Conservation (phyloP, 2,888 invertebrate genomes). For the Eupithecia exiguata region DNA sequence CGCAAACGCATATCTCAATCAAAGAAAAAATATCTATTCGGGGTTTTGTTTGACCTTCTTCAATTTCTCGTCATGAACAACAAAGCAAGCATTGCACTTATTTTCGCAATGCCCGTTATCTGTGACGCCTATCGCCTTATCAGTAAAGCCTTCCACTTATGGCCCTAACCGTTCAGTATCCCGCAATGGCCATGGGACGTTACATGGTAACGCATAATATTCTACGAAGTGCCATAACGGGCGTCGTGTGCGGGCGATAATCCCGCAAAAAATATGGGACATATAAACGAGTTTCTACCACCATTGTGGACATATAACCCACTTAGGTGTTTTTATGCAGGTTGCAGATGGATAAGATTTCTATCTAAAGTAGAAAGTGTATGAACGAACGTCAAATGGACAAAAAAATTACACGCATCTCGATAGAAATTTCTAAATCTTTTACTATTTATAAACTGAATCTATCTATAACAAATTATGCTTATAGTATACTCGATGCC, state of each 20-base stretch:
- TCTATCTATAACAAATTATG: constrained; percentile 2
- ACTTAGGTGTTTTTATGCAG: not conserved
- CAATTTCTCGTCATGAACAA: not conserved
- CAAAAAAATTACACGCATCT: not conserved
- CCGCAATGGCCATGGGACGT: constrained; percentile 42
- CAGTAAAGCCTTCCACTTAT: constrained; percentile 44
- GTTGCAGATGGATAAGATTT: constrained; percentile 8
- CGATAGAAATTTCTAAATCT: not conserved
- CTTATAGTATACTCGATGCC: constrained; percentile 49
- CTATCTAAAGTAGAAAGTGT: not conserved
- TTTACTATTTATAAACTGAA: not conserved
- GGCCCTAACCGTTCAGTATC: constrained; percentile 41
- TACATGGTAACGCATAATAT: constrained; percentile 34
- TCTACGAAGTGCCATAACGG: constrained; percentile 39
- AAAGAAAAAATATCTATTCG: not conserved
- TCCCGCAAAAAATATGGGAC: constrained; percentile 51
- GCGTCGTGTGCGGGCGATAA: constrained; percentile 58
- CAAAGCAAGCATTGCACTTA: constrained; percentile 29
- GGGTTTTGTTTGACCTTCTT: not conserved
- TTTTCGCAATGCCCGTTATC: constrained; percentile 58
- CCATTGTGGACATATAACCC: constrained; percentile 17
- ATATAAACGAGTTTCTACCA: constrained; percentile 36
- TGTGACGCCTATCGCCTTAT: constrained; percentile 49
- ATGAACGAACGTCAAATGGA: not conserved
- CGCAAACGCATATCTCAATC: not conserved